phyloP scores from a whole-genome alignment of 2,888 invertebrate species.

The Conchocele bisecta region DNA sequence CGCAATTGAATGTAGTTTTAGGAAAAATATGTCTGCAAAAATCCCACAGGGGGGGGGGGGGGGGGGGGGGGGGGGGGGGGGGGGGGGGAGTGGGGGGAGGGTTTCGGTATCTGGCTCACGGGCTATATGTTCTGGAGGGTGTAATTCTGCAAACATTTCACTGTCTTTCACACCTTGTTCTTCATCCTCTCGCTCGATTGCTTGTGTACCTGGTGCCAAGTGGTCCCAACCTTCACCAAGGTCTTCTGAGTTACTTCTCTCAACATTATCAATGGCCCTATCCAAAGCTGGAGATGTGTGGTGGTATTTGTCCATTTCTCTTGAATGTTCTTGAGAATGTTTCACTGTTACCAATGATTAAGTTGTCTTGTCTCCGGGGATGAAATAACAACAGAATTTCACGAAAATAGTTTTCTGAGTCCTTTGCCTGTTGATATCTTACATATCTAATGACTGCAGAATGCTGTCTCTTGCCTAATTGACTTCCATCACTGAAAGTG shows the following conservation, averaged over 20 bases:
- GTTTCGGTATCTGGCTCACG: no score
- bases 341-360: conserved; percentile 8
- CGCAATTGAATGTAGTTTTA: no score
- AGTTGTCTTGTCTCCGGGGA: conserved; percentile 22
- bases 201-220: conserved; percentile 1
- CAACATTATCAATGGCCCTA: conserved; percentile 19
- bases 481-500: no score
- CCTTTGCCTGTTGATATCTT: conserved; percentile 2
- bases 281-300: conserved; percentile 14
- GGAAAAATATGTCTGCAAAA: no score
- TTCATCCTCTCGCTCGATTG: background rate
- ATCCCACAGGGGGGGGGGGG: no score
- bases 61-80: no score
- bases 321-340: background rate
- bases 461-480: background rate
- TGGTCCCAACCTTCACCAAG: conserved; percentile 9
- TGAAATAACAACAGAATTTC: conserved; percentile 24
- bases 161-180: background rate
- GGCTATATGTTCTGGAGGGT: no score
- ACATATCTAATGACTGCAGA: conserved; percentile 24
- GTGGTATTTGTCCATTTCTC: conserved; percentile 13
- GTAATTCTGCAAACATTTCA: no score
- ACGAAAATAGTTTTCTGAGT: conserved; percentile 23
- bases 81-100: no score
- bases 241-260: background rate